These are phyloP conservation scores for Leptinotarsa juncta DNA, from an alignment of 2,888 invertebrate species.

Conservation along the genomic window DNA sequence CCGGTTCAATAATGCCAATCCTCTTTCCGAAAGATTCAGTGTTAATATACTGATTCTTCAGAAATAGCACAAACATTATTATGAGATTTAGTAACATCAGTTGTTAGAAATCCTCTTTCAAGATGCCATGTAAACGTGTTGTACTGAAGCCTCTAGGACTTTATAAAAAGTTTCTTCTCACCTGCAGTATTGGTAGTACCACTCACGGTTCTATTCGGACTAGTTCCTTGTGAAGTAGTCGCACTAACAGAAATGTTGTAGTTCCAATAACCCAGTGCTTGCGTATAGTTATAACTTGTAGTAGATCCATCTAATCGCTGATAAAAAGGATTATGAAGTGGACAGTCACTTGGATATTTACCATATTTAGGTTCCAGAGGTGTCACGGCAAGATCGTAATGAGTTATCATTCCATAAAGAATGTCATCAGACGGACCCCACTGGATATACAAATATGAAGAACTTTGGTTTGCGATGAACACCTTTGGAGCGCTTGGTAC, in stretches of 20 bases:
- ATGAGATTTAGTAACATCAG: no score
- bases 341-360: neutral
- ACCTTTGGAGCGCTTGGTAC: conserved; percentile 11
- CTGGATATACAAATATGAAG: conserved; percentile 6
- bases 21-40: no score
- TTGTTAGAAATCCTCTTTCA: no score
- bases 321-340: neutral
- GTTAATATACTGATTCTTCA: no score
- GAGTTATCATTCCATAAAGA: neutral
- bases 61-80: no score
- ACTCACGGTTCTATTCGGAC: neutral
- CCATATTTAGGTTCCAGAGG: neutral
- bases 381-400: neutral
- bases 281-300: conserved; percentile 11
- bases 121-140: neutral
- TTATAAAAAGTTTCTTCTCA: neutral
- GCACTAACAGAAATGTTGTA: conserved; percentile 18
- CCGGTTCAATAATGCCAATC: no score
- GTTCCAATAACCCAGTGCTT: conserved; percentile 9
- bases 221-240: conserved; percentile 10
- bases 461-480: neutral
- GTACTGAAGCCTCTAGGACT: neutral
- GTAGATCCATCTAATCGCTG: neutral
- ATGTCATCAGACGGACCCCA: neutral
- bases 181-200: conserved; percentile 15